These are phyloP conservation scores for Triplophysa yarkandensis DNA, from an alignment of 2,797 vertebrate species.

Conservation along the genomic window DNA sequence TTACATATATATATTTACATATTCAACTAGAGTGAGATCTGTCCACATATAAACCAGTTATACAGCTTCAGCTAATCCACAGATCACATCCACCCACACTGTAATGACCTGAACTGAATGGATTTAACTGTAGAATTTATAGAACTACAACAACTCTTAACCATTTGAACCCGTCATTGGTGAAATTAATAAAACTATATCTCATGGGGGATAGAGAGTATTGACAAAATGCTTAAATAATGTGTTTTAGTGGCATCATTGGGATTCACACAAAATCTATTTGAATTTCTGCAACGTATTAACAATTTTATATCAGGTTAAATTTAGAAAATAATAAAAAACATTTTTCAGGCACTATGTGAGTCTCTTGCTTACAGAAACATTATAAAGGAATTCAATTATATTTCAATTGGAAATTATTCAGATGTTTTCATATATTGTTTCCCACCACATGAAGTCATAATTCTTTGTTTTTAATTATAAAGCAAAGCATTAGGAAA, in stretches of 20 bases:
- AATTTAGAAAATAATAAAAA: no score
- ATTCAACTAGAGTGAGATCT: neutral
- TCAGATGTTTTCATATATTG: neutral
- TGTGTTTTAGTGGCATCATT: neutral
- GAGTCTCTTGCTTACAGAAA: neutral
- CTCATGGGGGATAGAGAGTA: neutral
- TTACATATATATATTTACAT: no score
- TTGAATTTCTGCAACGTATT: no score
- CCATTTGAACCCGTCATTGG: neutral
- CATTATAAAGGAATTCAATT: neutral
- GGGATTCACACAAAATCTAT: no score
- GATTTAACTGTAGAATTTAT: neutral
- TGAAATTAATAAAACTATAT: neutral
- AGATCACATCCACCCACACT: conserved; percentile 2
- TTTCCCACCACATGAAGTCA: neutral
- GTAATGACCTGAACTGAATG: neutral
- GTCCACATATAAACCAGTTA: neutral
- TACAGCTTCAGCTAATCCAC: neutral
- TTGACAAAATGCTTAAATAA: neutral
- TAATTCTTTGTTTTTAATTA: neutral
- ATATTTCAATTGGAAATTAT: neutral
- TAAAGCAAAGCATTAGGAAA: neutral
- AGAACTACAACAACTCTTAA: neutral
- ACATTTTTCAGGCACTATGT: neutral
- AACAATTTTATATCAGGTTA: no score